phyloP scores from a whole-genome alignment of 92 coral and sea anemone genomes.

The Phenganax stokvisi region DNA sequence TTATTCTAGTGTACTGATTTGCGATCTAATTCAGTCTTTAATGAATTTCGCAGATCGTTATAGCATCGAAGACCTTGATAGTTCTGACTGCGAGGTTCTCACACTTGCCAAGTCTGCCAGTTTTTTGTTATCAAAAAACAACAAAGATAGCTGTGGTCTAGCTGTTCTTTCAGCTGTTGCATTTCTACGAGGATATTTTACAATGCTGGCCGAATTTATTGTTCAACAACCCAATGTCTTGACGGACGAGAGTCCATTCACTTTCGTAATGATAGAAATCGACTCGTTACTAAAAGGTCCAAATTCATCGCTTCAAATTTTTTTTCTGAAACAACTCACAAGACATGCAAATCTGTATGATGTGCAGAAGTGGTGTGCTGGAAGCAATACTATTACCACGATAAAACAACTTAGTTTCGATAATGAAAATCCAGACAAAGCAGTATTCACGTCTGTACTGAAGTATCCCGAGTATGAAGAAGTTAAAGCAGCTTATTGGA shows the following conservation, averaged over 20 bases:
- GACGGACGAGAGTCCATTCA: slow-evolving; percentile 36
- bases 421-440: slow-evolving; percentile 28
- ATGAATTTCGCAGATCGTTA: slow-evolving; percentile 44
- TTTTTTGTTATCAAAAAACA: slow-evolving; percentile 40
- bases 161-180: slow-evolving; percentile 67
- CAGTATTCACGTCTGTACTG: slow-evolving; percentile 23
- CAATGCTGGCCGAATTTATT: slow-evolving; percentile 55
- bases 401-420: slow-evolving; percentile 45
- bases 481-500: slow-evolving; percentile 31
- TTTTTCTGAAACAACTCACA: slow-evolving; percentile 70
- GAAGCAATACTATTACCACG: slow-evolving; percentile 47
- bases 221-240: slow-evolving; percentile 32
- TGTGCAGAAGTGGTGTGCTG: slow-evolving; percentile 48
- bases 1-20: slow-evolving; percentile 73
- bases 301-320: slow-evolving; percentile 40
- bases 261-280: slow-evolving; percentile 54
- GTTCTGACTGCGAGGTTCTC: slow-evolving; percentile 60
- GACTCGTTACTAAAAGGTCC: slow-evolving; percentile 44
- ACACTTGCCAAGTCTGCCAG: slow-evolving; percentile 54
- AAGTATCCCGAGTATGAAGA: slow-evolving; percentile 30
- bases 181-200: slow-evolving; percentile 60
- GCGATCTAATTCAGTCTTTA: slow-evolving; percentile 79
- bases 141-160: slow-evolving; percentile 44
- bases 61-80: slow-evolving; percentile 38
- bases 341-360: slow-evolving; percentile 54